Evolutionary conservation across 2,888 invertebrate genomes (phyloP).

Genomic region (Charanyca ferruginea): DNA sequence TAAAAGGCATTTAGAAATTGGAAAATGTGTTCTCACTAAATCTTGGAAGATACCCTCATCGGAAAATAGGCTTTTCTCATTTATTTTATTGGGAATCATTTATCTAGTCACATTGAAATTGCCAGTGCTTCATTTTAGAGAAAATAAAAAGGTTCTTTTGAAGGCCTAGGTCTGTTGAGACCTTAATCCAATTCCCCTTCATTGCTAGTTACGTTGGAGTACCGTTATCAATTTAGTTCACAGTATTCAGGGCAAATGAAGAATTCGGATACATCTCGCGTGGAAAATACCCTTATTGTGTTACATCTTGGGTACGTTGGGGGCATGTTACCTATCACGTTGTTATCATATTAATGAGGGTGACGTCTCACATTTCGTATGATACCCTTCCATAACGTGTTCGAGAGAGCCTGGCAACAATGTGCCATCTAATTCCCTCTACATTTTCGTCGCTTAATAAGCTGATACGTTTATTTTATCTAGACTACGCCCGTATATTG

Average conservation of each 20-base stretch:
- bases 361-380: slow-evolving; percentile 60
- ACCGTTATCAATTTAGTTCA: slow-evolving; percentile 59
- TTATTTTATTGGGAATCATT: slow-evolving; percentile 53
- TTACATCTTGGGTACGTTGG: slow-evolving; percentile 49
- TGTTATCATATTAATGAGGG: slow-evolving; percentile 68
- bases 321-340: slow-evolving; percentile 57
- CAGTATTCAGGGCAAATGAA: slow-evolving; percentile 54
- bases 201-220: slow-evolving; percentile 52
- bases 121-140: slow-evolving; percentile 43
- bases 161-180: slow-evolving; percentile 38
- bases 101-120: slow-evolving; percentile 45
- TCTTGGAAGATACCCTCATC: slow-evolving; percentile 13
- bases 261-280: slow-evolving; percentile 48
- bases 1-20: slow-evolving; percentile 12
- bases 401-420: slow-evolving; percentile 40
- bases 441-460: slow-evolving; percentile 35
- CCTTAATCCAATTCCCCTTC: slow-evolving; percentile 62
- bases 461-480: slow-evolving; percentile 22
- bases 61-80: slow-evolving; percentile 44
- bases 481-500: neutral
- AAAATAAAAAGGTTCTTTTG: slow-evolving; percentile 48
- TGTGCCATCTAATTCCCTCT: slow-evolving; percentile 53
- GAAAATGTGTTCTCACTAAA: slow-evolving; percentile 23
- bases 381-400: slow-evolving; percentile 48
- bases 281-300: slow-evolving; percentile 57